Evolutionary conservation across 2,113 vertebrate genomes (phyloP).

Genomic region (Monarcha castaneiventris): DNA sequence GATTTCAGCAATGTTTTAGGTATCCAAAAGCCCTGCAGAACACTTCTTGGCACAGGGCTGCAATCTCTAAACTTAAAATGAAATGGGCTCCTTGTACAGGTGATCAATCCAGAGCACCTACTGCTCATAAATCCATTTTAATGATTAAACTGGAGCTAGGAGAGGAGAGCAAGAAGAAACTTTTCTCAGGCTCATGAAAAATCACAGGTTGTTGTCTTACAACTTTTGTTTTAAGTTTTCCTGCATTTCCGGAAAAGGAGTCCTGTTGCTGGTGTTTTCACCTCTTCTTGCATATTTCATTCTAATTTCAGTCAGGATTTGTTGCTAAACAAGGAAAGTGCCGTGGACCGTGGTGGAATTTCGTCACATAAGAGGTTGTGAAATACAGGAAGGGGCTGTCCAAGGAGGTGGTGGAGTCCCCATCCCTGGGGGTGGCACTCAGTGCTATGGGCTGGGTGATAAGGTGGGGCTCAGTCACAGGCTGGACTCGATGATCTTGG

Average conservation of each 20-base stretch:
- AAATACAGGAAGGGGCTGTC: not conserved
- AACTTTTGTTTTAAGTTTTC: not conserved
- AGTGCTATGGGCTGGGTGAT: not conserved
- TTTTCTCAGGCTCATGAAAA: not conserved
- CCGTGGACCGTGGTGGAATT: not conserved
- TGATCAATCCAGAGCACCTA: not conserved
- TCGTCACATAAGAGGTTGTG: not conserved
- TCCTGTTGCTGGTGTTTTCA: not conserved
- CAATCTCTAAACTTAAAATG: not conserved
- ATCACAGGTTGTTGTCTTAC: not conserved
- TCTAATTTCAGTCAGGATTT: not conserved
- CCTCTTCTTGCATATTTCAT: not conserved
- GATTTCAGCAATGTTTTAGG: conserved; percentile 21
- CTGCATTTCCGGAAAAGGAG: not conserved
- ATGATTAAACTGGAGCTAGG: not conserved
- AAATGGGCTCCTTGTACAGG: not conserved
- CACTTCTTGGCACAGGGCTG: not conserved
- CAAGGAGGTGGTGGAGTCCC: not conserved
- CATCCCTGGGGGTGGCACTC: not conserved
- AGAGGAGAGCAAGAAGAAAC: not conserved
- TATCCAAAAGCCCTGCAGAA: not conserved
- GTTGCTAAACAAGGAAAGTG: not conserved
- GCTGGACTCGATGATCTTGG: fast-evolving
- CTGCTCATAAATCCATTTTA: not conserved
- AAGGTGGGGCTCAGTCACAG: not conserved